These are phyloP conservation scores for Cyprinodon variegatus DNA, from an alignment of 2,113 vertebrate genomes.

Conservation along the genomic window DNA sequence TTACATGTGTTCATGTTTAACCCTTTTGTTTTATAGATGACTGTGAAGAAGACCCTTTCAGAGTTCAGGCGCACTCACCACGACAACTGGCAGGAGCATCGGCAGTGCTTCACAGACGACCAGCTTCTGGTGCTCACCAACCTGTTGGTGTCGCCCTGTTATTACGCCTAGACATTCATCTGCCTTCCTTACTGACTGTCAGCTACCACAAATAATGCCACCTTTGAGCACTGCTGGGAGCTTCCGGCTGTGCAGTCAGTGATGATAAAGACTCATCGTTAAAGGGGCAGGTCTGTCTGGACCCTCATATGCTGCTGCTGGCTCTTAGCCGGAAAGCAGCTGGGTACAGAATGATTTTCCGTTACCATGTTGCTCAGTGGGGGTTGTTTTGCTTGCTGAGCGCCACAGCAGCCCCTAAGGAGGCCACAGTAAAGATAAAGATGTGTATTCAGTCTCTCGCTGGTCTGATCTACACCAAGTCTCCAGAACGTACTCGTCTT, in stretches of 20 bases:
- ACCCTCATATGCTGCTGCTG: constrained; percentile 30
- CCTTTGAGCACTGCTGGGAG: constrained; percentile 3
- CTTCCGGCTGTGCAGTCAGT: constrained; percentile 13
- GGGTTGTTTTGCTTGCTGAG: constrained; percentile 33
- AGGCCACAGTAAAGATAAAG: constrained; percentile 31
- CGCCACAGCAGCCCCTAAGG: constrained; percentile 50
- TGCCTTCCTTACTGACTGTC: constrained; percentile 21
- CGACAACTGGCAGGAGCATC: constrained; percentile 98
- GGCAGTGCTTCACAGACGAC: constrained; percentile 96
- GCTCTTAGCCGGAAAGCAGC: constrained; percentile 36
- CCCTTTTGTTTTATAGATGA: constrained; percentile 83
- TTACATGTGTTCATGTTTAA: not conserved
- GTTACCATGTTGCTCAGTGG: constrained; percentile 31
- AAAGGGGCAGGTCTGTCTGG: constrained; percentile 20
- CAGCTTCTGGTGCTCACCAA: constrained; percentile 97
- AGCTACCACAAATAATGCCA: constrained; percentile 11
- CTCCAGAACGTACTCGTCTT: constrained; percentile 3
- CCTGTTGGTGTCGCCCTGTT: constrained; percentile 94
- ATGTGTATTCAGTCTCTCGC: not conserved
- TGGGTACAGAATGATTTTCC: constrained; percentile 17
- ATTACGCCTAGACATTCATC: constrained; percentile 85
- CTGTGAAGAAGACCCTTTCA: constrained; percentile 96
- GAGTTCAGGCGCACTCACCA: constrained; percentile 98
- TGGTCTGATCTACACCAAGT: not conserved
- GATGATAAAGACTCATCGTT: constrained; percentile 16